A percentile compares a stretch with the other conserved stretches of the same genome.
These are phyloP conservation scores for Sclerodermus sp. DNA, from an alignment of 2,888 invertebrate genomes.

Conservation along the genomic window DNA sequence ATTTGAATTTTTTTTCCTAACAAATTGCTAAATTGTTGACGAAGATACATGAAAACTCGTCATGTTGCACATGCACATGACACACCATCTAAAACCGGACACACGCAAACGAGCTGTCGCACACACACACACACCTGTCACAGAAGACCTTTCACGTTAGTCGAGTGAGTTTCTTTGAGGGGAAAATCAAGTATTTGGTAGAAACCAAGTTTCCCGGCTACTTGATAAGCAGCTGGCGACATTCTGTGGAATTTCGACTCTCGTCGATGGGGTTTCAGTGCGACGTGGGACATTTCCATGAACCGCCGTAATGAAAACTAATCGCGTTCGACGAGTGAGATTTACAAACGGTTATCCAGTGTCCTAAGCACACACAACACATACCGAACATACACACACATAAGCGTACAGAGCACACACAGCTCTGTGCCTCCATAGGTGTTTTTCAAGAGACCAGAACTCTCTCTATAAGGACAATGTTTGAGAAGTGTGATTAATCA, in stretches of 20 bases:
- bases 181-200: conserved; percentile 13
- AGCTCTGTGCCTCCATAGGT: too few species aligned
- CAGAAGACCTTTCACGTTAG: conserved; percentile 25
- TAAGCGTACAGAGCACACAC: too few species aligned
- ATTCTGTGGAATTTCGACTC: too few species aligned
- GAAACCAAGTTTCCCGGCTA: too few species aligned
- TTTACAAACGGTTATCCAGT: conserved; percentile 28
- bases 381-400: too few species aligned
- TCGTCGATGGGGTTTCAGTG: conserved; percentile 13
- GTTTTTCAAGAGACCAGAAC: conserved; percentile 4
- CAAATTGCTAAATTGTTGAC: too few species aligned
- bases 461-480: conserved; percentile 9
- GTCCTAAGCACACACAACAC: conserved; percentile 5
- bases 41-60: too few species aligned
- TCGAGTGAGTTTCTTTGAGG: conserved; percentile 11
- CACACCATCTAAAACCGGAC: too few species aligned
- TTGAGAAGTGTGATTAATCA: conserved; percentile 10
- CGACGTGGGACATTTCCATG: conserved; percentile 31
- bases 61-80: too few species aligned
- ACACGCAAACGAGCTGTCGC: not conserved
- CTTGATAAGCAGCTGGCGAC: too few species aligned
- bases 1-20: too few species aligned
- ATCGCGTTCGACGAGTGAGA: conserved; percentile 27
- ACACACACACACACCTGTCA: conserved; percentile 23
- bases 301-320: conserved; percentile 40